Conservation (phyloP, 2,113 vertebrate genomes). For the Hassar affinis region DNA sequence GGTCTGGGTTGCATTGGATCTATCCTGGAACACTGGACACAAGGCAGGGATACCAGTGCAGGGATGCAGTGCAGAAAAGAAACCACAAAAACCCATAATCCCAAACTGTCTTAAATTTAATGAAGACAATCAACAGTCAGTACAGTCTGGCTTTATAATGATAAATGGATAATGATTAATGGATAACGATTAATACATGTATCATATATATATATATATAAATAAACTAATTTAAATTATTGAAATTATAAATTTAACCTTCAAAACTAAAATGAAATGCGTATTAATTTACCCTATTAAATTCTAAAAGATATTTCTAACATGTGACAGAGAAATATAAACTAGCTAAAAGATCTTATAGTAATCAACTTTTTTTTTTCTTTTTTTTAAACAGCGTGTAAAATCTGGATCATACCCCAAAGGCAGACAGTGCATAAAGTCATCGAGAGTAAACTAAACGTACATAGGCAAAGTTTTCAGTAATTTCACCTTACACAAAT, state of each 20-base stretch:
- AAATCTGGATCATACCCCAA: not conserved
- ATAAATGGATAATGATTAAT: not conserved
- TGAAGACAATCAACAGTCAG: not conserved
- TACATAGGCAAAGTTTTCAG: not conserved
- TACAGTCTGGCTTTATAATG: not conserved
- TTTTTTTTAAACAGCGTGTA: not conserved
- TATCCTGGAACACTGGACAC: not conserved
- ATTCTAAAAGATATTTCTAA: not conserved
- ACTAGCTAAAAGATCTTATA: not conserved
- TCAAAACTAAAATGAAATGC: not conserved
- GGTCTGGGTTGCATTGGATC: not conserved
- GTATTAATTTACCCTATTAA: not conserved
- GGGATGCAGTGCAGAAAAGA: not conserved
- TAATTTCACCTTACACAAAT: conserved; percentile 61
- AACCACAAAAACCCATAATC: not conserved
- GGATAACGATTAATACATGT: not conserved
- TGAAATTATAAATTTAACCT: not conserved
- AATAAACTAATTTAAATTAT: no score
- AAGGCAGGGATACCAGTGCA: not conserved
- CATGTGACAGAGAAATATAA: not conserved
- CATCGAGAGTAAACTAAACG: conserved; percentile 1
- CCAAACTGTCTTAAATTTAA: not conserved
- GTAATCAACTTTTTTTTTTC: not conserved
- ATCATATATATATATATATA: no score
- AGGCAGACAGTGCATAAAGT: not conserved